Percentiles rank a stretch among this genome's conserved stretches.
These are phyloP conservation scores for Megalops atlanticus DNA, from an alignment of 2,113 vertebrate genomes.

Conservation along the genomic window DNA sequence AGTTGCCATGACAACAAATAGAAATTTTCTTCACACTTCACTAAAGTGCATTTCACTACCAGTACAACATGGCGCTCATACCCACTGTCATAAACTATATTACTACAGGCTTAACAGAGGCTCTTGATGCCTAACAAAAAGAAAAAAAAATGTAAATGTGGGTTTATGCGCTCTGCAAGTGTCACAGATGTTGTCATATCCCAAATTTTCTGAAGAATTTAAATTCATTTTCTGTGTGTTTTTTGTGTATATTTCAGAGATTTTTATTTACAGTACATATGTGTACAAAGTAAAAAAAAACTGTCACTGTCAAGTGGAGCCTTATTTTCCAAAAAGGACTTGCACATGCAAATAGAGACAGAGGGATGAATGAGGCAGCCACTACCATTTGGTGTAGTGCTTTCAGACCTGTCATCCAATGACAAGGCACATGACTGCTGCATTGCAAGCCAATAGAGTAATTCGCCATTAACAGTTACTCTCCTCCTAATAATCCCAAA, in stretches of 20 bases:
- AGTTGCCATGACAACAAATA: conserved; percentile 81
- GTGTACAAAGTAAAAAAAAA: neutral
- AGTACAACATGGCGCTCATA: conserved; percentile 40
- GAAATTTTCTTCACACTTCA: conserved; percentile 68
- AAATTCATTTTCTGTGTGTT: neutral
- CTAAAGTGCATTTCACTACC: conserved; percentile 59
- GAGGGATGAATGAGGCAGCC: neutral
- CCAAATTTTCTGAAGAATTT: neutral
- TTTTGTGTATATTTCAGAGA: neutral
- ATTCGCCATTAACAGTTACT: neutral
- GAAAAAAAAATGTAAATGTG: neutral
- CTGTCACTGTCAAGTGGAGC: neutral
- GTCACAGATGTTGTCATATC: neutral
- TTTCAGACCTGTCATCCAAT: neutral
- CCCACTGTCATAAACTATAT: conserved; percentile 39
- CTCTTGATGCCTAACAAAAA: neutral
- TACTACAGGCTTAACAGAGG: conserved; percentile 42
- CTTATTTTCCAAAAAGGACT: neutral
- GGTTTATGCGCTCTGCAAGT: neutral
- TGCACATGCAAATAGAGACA: neutral
- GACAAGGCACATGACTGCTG: neutral
- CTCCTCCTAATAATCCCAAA: conserved; percentile 3
- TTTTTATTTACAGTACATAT: neutral
- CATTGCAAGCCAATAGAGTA: neutral
- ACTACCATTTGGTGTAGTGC: neutral